phyloP scores from a whole-genome alignment of 2,797 vertebrate species.

The Parauchenoglanis punctatus region DNA sequence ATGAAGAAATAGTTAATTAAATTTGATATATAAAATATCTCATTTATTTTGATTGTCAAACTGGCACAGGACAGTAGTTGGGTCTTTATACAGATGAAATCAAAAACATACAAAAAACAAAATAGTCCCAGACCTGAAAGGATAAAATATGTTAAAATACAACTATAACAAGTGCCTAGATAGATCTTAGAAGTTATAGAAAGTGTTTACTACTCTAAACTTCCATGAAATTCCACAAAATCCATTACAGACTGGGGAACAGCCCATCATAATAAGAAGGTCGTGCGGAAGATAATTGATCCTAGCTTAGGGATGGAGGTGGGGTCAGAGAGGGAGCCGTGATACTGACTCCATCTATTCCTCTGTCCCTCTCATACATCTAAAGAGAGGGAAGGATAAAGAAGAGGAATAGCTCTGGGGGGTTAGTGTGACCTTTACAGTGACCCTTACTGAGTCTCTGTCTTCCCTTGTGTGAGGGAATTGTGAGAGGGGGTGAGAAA shows the following conservation, averaged over 20 bases:
- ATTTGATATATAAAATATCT: background rate
- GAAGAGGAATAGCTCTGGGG: slow-evolving; percentile 56
- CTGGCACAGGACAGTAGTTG: background rate
- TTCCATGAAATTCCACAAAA: background rate
- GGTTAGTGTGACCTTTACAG: slow-evolving; percentile 74
- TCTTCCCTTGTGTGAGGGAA: slow-evolving; percentile 53
- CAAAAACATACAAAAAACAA: background rate
- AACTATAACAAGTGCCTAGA: background rate
- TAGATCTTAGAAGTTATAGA: background rate
- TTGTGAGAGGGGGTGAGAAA: slow-evolving; percentile 33
- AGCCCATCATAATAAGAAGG: slow-evolving; percentile 11
- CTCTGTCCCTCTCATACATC: slow-evolving; percentile 50
- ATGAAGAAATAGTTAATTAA: background rate
- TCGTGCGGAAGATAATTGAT: slow-evolving; percentile 36
- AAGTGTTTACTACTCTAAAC: slow-evolving; percentile 15
- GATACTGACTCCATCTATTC: slow-evolving; percentile 50
- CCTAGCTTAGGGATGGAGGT: slow-evolving; percentile 28
- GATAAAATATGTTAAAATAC: background rate
- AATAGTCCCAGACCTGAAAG: background rate
- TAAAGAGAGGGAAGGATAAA: slow-evolving; percentile 52
- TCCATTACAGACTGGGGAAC: background rate
- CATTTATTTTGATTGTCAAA: background rate
- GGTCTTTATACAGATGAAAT: background rate
- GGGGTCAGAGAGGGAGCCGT: slow-evolving; percentile 35
- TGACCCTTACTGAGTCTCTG: slow-evolving; percentile 74